Percentiles rank a stretch among this genome's conserved stretches.
Evolutionary conservation across 1,140 invertebrate genomes (phyloP).

Genomic region (Conus betulinus): DNA sequence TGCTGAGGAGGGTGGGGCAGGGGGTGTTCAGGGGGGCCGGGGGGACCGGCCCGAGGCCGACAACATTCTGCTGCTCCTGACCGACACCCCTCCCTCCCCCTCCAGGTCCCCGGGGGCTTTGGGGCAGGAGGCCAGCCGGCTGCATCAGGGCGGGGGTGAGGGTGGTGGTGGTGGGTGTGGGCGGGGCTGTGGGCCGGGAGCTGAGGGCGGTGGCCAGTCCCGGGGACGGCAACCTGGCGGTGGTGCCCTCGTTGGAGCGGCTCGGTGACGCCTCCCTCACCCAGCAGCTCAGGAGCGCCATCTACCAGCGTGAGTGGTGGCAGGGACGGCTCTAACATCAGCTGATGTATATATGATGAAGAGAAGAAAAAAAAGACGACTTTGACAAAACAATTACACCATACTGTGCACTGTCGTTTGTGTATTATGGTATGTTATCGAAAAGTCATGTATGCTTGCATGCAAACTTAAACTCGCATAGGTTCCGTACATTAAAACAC

Average conservation of each 20-base stretch:
- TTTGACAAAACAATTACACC: no score
- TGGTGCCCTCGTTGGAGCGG: slow-evolving; percentile 32
- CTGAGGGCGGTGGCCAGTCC: slow-evolving; percentile 50
- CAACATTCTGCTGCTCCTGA: slow-evolving; percentile 58
- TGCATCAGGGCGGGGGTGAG: slow-evolving; percentile 55
- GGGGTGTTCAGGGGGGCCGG: slow-evolving; percentile 46
- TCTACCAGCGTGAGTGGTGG: slow-evolving; percentile 9
- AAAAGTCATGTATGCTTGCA: no score
- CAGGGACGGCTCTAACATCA: neutral
- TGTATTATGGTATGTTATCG: no score
- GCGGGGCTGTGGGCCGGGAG: slow-evolving; percentile 33
- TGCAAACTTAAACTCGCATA: no score
- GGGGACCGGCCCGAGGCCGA: slow-evolving; percentile 59
- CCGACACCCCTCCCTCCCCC: slow-evolving; percentile 47
- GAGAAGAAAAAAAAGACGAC: no score
- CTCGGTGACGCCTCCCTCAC: slow-evolving; percentile 30
- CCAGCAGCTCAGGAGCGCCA: slow-evolving; percentile 11
- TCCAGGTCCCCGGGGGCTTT: slow-evolving; percentile 17
- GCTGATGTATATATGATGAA: no score
- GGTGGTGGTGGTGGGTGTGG: slow-evolving; percentile 54
- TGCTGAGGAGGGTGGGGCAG: slow-evolving; percentile 40
- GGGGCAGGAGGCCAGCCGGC: slow-evolving; percentile 43
- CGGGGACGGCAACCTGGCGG: slow-evolving; percentile 32
- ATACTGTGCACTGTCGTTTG: no score
- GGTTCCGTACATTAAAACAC: no score